These are phyloP conservation scores for Athene noctua DNA, from an alignment of 2,113 vertebrate species.

Conservation along the genomic window DNA sequence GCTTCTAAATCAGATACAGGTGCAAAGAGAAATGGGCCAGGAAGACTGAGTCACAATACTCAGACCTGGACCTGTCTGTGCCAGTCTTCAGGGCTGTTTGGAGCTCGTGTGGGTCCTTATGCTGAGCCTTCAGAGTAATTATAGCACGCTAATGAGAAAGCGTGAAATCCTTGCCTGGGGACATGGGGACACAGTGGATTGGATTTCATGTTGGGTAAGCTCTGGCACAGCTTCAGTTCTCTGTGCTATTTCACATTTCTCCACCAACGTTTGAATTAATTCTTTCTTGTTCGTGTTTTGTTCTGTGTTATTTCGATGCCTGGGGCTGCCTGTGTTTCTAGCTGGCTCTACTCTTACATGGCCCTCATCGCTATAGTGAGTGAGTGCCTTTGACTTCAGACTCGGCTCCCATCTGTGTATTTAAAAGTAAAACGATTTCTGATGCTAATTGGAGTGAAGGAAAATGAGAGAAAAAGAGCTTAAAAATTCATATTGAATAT, in stretches of 20 bases:
- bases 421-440: slow-evolving; percentile 37
- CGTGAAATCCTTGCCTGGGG: not conserved
- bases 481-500: slow-evolving; percentile 43
- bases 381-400: slow-evolving; percentile 17
- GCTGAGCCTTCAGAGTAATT: not conserved
- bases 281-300: not conserved
- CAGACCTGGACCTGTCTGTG: not conserved
- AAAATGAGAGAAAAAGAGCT: slow-evolving; percentile 26
- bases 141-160: not conserved
- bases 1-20: not conserved
- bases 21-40: not conserved
- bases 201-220: not conserved
- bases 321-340: not conserved
- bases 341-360: not conserved
- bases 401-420: slow-evolving; percentile 19
- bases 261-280: not conserved
- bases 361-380: not conserved
- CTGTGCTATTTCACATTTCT: slow-evolving; percentile 1
- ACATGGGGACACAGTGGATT: fast-evolving
- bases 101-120: not conserved
- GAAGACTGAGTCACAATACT: not conserved
- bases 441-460: slow-evolving; percentile 12
- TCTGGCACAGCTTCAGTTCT: not conserved
- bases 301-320: not conserved
- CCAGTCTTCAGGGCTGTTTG: not conserved